Conservation (phyloP, 2,888 invertebrate genomes). For the Campoletis raptor region DNA sequence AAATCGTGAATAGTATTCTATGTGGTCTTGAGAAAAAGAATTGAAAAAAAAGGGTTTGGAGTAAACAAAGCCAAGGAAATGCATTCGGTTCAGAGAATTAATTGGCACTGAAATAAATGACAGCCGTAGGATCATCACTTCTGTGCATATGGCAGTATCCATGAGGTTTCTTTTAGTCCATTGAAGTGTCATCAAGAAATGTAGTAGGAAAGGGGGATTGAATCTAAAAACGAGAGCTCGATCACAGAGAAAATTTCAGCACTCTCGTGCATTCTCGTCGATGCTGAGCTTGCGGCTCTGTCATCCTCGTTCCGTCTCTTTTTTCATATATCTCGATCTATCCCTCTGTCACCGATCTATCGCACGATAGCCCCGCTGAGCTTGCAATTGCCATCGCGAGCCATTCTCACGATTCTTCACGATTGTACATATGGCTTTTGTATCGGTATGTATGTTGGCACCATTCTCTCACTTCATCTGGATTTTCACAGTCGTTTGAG, state of each 20-base stretch:
- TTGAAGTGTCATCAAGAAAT: neutral
- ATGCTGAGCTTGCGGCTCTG: constrained; percentile 65
- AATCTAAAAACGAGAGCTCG: constrained; percentile 29
- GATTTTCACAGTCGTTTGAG: neutral
- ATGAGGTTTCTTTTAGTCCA: neutral
- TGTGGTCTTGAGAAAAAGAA: no score
- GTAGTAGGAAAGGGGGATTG: neutral
- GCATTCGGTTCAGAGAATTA: neutral
- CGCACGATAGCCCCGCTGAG: constrained; percentile 56
- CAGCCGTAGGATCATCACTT: neutral
- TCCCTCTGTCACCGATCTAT: constrained; percentile 25
- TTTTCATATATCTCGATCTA: constrained; percentile 29
- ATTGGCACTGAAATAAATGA: neutral
- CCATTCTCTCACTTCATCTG: constrained; percentile 9
- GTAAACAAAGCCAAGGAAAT: neutral
- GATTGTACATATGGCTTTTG: constrained; percentile 22
- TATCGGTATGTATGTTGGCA: constrained; percentile 21
- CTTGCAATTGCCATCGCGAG: constrained; percentile 63
- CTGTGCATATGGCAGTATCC: neutral
- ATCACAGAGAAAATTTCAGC: constrained; percentile 42
- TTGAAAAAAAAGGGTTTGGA: neutral
- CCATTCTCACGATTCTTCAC: constrained; percentile 34
- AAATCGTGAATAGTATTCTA: no score
- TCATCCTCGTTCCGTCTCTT: constrained; percentile 36
- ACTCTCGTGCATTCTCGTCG: constrained; percentile 26